Conservation (phyloP, 2,113 vertebrate species). For the Opisthocomus hoazin region DNA sequence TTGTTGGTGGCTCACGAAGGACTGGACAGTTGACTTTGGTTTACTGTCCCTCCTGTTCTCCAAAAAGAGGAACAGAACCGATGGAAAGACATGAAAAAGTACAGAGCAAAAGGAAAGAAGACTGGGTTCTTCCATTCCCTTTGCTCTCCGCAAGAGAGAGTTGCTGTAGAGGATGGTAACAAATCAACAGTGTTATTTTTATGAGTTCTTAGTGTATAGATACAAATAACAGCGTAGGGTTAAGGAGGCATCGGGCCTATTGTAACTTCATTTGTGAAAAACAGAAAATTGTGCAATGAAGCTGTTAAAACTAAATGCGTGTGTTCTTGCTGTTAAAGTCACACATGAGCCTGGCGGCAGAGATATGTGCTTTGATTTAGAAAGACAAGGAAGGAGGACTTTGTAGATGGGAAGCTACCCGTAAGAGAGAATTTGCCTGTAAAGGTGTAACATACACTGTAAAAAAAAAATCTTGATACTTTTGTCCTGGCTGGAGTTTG, state of each 20-base stretch:
- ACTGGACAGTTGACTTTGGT: background rate
- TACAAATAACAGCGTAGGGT: background rate
- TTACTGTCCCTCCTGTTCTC: background rate
- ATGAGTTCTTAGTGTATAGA: background rate
- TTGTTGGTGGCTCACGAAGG: background rate
- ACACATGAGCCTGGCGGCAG: accelerated
- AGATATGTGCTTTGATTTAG: background rate
- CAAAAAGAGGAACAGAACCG: background rate
- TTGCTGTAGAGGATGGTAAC: background rate
- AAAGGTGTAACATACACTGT: background rate
- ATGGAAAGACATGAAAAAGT: background rate
- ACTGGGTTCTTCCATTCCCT: background rate
- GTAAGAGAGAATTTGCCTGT: background rate
- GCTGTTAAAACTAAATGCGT: background rate
- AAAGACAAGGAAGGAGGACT: background rate
- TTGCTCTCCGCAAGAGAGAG: background rate
- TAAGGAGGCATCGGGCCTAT: background rate
- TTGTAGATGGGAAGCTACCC: background rate
- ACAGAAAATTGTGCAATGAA: background rate
- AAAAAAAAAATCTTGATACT: too few relatives aligned
- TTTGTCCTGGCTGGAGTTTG: background rate
- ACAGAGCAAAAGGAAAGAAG: background rate
- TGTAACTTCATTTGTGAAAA: background rate
- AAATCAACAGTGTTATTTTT: background rate
- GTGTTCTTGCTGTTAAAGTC: background rate